Evolutionary conservation across 2,888 invertebrate species (phyloP), one percentile per base, ranked within the genome.

Genomic region (Xestia xanthographa): DNA sequence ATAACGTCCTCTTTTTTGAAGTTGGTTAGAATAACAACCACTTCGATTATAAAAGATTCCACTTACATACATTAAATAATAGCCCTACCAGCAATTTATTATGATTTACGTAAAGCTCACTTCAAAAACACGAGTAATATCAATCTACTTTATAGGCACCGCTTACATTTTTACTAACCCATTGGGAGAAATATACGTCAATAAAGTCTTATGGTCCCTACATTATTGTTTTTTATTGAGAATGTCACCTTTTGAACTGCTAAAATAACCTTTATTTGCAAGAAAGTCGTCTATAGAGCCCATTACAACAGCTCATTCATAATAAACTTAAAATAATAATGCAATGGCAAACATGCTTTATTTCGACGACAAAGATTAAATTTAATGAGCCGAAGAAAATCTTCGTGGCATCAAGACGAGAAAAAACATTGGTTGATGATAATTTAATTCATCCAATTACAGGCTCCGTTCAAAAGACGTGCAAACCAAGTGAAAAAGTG

Each of bases 91-190:
- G 34, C 48, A 48, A 26, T 62, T 74, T 48, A 50, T 38, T 56
- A 63, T 71, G 22, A 78, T 79, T 62, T 56, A 66, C 20, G 14
- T 62, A 34, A 66, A n/a, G 29, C 34, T 22, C 12, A 29, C 50
- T 72, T 79, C 29, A 22, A 72, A 72, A 45, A 66, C 66, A 79
- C 20, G 53, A 72, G n/a, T 43, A 72, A 79, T 79, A 79, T 79
- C 73, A 79, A 72, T 79, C 80, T 66, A 62, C 29, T 66, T 72
- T 72, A 79, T 62, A 56, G 72, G n/a, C 62, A 62, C 29, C 22
- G 66, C 29, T 66, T 41, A 72, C 26, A 77, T 29, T 56, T 79
- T 79, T 79, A 79, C 29, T 66, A 45, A 62, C 66, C 78, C 65
- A 62, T 62, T 66, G 80, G 72, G 72, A 34, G 66, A 66, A 78